Evolutionary conservation across 2,888 invertebrate genomes (phyloP).

Genomic region (Athalia circularis): DNA sequence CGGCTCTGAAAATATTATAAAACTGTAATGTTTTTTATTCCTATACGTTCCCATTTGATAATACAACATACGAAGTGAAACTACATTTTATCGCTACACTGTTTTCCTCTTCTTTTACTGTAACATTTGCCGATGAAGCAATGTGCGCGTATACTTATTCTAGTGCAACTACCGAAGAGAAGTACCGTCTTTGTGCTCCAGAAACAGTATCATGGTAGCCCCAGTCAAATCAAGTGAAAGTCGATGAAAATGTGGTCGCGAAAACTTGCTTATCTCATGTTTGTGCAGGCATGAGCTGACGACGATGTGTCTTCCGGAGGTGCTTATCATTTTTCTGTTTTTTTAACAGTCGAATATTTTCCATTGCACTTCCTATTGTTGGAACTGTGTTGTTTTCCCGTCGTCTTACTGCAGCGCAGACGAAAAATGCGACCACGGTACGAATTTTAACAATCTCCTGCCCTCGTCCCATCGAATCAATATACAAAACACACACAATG

Average conservation of each 20-base stretch:
- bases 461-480: background rate
- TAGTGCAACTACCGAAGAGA: background rate
- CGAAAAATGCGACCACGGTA: background rate
- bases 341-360: background rate
- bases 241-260: background rate
- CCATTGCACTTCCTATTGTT: background rate
- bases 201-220: background rate
- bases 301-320: background rate
- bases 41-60: background rate
- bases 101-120: too few species aligned
- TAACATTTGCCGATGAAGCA: background rate
- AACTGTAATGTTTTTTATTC: background rate
- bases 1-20: background rate
- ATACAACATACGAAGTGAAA: background rate
- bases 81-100: background rate
- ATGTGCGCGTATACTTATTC: background rate
- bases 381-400: background rate
- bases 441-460: background rate
- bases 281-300: background rate
- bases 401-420: background rate
- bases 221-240: constrained; percentile 8
- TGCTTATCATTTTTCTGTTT: constrained; percentile 2
- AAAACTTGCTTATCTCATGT: background rate
- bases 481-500: background rate
- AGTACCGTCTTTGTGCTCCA: background rate